Evolutionary conservation across 2,797 vertebrate species (phyloP), one percentile per base, ranked within the genome.

Genomic region (Ammospiza maritima): DNA sequence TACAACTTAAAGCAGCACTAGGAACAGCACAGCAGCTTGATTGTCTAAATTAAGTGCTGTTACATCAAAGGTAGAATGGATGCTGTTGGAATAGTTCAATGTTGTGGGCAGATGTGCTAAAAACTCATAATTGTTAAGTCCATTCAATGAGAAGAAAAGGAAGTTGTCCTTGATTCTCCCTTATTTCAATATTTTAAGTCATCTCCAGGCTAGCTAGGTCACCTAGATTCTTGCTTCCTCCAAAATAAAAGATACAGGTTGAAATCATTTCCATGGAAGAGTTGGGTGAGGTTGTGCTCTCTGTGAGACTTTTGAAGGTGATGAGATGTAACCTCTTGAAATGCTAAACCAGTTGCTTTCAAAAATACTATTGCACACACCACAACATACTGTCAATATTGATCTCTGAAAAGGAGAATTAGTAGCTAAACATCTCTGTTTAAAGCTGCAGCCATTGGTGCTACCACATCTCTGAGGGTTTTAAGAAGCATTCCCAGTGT

Each of bases 131-230:
- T 27, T 82, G 20, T 30, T 3, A 84, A 36, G 22, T 65, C 25
- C 1, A 3, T 47, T 57, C 45, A 20, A 0, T 2, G 30, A 45
- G 36, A 70, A 26, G 26, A 51, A 38, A 11, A 9, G 23, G 10
- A 23, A n/a, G 5, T 29, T 54, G 10, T 81, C 22, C 36, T 16
- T 34, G 25, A 12, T 85, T 77, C 12, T 80, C 21, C 5, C 3
- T 1, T 67, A 8, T 36, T 57, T 61, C 19, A 54, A 0, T 80
- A 22, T 71, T 87, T 29, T 40, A 70, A 69, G 7, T 72, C 22
- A 16, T 47, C 21, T 75, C 25, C 32, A 78, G 19, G 32, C 5
- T 30, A 57, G 11, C 15, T 85, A 19, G 30, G 4, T 85, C 40
- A 14, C 14, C 7, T 29, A 47, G 11, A n/a, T 70, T 54, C 8